Conservation (phyloP, 2,888 invertebrate species). For the Cerastoderma edule region DNA sequence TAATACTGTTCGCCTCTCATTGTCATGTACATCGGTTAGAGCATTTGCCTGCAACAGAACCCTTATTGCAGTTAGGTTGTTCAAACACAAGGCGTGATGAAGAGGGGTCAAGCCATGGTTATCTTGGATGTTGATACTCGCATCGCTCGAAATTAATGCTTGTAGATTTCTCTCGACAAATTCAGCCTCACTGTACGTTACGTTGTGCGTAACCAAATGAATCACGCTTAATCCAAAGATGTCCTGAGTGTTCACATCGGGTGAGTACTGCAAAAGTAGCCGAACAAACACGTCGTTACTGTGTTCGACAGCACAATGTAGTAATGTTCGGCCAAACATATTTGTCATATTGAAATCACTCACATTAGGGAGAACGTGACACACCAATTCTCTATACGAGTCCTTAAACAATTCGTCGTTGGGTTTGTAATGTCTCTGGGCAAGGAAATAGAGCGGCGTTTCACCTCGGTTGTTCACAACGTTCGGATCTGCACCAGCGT, state of each 20-base stretch:
- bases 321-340: conserved; percentile 20
- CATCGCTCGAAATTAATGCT: conserved; percentile 11
- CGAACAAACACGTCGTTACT: conserved; percentile 22
- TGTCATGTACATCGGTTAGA: conserved; percentile 21
- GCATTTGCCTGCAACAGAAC: conserved; percentile 12
- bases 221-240: background rate
- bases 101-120: conserved; percentile 33
- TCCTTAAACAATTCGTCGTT: background rate
- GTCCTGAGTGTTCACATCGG: background rate
- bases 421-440: conserved; percentile 35
- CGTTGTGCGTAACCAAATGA: background rate
- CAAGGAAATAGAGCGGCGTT: conserved; percentile 15
- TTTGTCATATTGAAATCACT: background rate
- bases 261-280: background rate
- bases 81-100: conserved; percentile 30
- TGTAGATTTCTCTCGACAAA: background rate
- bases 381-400: background rate
- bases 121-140: conserved; percentile 31
- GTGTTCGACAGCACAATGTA: conserved; percentile 25
- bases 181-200: background rate
- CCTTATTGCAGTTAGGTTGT: conserved; percentile 27
- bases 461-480: conserved; percentile 16
- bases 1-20: conserved; percentile 20
- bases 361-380: background rate
- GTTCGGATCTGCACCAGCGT: conserved; percentile 21